These are phyloP conservation scores for Scopus umbretta DNA, from an alignment of 2,113 vertebrate species.

Conservation along the genomic window DNA sequence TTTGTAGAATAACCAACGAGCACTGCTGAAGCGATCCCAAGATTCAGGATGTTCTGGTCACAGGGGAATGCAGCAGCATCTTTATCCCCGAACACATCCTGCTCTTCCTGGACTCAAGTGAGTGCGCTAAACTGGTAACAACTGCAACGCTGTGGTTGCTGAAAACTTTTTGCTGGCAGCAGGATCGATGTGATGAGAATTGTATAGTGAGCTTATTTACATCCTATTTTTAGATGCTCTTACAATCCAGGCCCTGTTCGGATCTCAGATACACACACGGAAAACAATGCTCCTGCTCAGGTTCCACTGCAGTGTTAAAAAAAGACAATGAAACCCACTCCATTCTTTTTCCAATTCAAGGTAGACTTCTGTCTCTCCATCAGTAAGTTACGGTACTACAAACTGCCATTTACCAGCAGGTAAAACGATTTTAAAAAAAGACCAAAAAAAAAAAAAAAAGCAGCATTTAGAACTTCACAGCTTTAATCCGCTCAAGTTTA, in stretches of 20 bases:
- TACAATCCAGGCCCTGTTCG: neutral
- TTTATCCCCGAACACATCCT: neutral
- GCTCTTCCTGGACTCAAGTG: neutral
- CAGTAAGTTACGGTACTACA: neutral
- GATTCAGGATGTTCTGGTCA: neutral
- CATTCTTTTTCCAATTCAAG: neutral
- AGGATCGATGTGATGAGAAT: neutral
- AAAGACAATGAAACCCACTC: neutral
- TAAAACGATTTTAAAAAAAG: neutral
- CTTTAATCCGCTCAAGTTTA: neutral
- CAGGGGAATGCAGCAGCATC: neutral
- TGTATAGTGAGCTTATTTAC: neutral
- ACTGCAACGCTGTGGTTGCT: neutral
- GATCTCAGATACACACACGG: rapidly evolving
- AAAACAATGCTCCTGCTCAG: neutral
- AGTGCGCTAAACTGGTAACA: neutral
- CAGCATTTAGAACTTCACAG: neutral
- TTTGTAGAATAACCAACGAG: neutral
- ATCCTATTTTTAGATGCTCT: neutral
- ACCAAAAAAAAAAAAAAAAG: neutral
- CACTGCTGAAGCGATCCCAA: neutral
- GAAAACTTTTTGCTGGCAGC: neutral
- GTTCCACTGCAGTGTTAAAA: neutral
- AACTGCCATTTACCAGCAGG: neutral
- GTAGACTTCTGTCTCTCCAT: neutral